Base-by-base conservation (phyloP, 2,888 invertebrate species). In the Diarsia dahlii region DNA sequence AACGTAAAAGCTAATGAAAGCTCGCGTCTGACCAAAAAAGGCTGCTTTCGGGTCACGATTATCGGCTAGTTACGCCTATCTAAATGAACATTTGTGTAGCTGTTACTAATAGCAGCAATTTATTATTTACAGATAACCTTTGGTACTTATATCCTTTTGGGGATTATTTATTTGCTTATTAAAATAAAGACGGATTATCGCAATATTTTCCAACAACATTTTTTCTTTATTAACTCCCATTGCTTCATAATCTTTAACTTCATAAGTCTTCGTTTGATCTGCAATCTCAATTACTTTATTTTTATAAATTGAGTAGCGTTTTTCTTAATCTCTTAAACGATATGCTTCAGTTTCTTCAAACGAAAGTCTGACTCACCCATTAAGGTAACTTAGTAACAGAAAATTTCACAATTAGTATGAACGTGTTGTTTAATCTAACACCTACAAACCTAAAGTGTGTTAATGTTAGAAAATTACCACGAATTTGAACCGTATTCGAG, bases 351-450 rank as follows among this genome's bases (percentile, higher is more conserved):
- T 70, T 76, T 67, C 69, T 72, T 64, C 23, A 63, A 76, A 73
- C n/a, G 65, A 76, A 77, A 78, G 63, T 80, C 69, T 79, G 76
- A 75, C 71, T 82, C 76, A 79, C 58, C 50, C 3, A 82, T 81
- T 72, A 84, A 15, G 60, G 74, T 80, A 80, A 80, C 87, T 76
- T 73, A 81, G 80, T 71, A 76, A 78, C 75, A 74, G 54, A 70
- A 69, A 76, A 79, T 78, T 76, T 81, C 74, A 85, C 76, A 88
- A 83, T 84, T 82, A 84, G 82, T 75, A 80, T 12, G 56, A 67
- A 71, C 63, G 78, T 82, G 76, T 68, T 80, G 82, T 84, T 69
- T 79, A 71, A 58, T 65, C 73, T 76, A 62, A 72, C 80, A 62
- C 74, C 66, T 81, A 72, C 77, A 63, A 72, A 58, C 67, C 34